Conservation (phyloP, 1,140 invertebrate species). For the Apis dorsata region DNA sequence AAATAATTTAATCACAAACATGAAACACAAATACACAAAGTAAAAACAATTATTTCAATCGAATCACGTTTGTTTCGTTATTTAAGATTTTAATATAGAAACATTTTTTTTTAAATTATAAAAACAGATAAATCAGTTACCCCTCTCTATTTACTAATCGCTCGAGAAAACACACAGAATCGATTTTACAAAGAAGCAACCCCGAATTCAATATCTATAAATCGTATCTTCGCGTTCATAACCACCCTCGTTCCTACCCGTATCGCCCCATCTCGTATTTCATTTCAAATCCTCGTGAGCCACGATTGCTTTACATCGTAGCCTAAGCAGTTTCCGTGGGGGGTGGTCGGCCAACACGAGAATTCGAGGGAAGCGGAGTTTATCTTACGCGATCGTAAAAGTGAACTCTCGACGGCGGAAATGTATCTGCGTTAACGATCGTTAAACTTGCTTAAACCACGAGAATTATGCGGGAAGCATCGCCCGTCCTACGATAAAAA, state of each 20-base stretch:
- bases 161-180: background rate
- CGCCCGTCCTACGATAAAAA: constrained; percentile 47
- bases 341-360: constrained; percentile 17
- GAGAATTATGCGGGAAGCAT: constrained; percentile 47
- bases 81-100: too few species aligned
- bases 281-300: constrained; percentile 41
- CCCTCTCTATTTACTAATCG: background rate
- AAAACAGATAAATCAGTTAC: background rate
- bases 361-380: constrained; percentile 46
- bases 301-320: constrained; percentile 23
- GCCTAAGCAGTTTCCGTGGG: constrained; percentile 27
- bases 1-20: too few species aligned
- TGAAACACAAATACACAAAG: too few species aligned
- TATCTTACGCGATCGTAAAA: constrained; percentile 57
- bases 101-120: too few species aligned
- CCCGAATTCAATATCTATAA: background rate
- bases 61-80: too few species aligned
- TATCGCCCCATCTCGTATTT: constrained; percentile 25
- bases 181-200: too few species aligned
- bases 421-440: constrained; percentile 62
- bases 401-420: constrained; percentile 36
- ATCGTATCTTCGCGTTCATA: too few species aligned
- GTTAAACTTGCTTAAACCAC: constrained; percentile 59
- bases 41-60: too few species aligned
- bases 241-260: background rate